Evolutionary conservation across 2,888 invertebrate species (phyloP).

Genomic region (Mythimna vitellina): DNA sequence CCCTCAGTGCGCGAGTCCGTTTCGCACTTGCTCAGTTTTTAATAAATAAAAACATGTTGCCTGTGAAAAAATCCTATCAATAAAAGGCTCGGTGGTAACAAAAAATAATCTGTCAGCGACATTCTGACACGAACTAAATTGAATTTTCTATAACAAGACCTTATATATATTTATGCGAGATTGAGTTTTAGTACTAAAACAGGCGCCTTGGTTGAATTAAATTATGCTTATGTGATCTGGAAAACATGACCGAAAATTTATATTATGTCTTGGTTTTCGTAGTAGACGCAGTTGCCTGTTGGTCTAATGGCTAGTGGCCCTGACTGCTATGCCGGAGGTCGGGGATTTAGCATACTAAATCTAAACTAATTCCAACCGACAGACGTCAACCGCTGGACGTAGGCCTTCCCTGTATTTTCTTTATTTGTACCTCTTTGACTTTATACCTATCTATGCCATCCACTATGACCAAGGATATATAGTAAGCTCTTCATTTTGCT

Average conservation of each 20-base stretch:
- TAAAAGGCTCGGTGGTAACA: not conserved
- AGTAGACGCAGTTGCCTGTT: not conserved
- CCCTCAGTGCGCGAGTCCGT: too few species aligned
- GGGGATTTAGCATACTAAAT: too few species aligned
- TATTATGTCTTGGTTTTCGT: not conserved
- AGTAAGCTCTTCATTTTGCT: not conserved
- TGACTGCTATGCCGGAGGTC: too few species aligned
- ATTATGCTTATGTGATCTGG: conserved; percentile 1
- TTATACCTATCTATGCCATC: too few species aligned
- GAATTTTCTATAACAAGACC: conserved; percentile 37
- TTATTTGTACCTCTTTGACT: too few species aligned
- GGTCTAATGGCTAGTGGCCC: too few species aligned
- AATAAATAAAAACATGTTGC: not conserved
- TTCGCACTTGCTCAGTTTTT: too few species aligned
- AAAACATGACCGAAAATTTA: not conserved
- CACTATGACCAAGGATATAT: too few species aligned
- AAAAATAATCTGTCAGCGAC: conserved; percentile 25
- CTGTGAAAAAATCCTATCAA: not conserved
- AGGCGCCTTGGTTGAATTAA: conserved; percentile 2
- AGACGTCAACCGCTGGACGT: too few species aligned
- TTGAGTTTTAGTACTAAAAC: conserved; percentile 28
- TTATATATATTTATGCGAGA: conserved; percentile 25
- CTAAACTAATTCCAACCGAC: too few species aligned
- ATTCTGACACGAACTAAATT: conserved; percentile 44
- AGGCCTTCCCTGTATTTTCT: too few species aligned